A percentile compares a stretch with the other conserved stretches of the same genome.
Evolutionary conservation across 2,888 invertebrate genomes (phyloP).

Genomic region (Agelastica alni): DNA sequence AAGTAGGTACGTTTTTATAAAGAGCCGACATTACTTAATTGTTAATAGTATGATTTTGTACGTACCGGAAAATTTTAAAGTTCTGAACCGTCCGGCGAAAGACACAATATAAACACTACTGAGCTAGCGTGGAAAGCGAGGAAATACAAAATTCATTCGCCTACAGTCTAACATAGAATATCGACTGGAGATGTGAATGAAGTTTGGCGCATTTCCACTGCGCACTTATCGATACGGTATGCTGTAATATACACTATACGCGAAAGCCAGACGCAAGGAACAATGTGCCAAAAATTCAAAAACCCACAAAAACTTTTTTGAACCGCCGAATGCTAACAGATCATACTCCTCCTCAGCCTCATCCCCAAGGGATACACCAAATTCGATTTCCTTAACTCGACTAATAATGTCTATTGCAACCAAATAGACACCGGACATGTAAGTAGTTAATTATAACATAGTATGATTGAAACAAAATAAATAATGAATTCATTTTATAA

Average conservation of each 20-base stretch:
- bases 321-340: conserved; percentile 3
- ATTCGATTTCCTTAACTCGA: too few species aligned
- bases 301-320: conserved; percentile 7
- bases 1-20: too few species aligned
- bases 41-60: too few species aligned
- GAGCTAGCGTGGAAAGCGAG: conserved; percentile 35
- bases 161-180: conserved; percentile 47
- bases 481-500: too few species aligned
- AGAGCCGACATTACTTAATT: too few species aligned
- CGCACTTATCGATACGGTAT: conserved; percentile 56
- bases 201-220: conserved; percentile 49
- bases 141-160: conserved; percentile 43
- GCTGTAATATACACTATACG: conserved; percentile 28
- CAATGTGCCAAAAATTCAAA: conserved; percentile 27
- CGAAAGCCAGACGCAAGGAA: conserved; percentile 26
- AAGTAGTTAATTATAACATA: too few species aligned
- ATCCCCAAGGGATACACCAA: too few species aligned
- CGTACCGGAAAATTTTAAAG: conserved; percentile 41
- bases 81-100: conserved; percentile 37
- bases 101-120: conserved; percentile 37
- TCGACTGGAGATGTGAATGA: conserved; percentile 53
- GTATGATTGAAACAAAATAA: too few species aligned
- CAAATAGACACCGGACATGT: too few species aligned
- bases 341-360: too few species aligned
- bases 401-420: too few species aligned